Evolutionary conservation across 2,797 vertebrate species (phyloP).

Genomic region (Galagoides demidoff): DNA sequence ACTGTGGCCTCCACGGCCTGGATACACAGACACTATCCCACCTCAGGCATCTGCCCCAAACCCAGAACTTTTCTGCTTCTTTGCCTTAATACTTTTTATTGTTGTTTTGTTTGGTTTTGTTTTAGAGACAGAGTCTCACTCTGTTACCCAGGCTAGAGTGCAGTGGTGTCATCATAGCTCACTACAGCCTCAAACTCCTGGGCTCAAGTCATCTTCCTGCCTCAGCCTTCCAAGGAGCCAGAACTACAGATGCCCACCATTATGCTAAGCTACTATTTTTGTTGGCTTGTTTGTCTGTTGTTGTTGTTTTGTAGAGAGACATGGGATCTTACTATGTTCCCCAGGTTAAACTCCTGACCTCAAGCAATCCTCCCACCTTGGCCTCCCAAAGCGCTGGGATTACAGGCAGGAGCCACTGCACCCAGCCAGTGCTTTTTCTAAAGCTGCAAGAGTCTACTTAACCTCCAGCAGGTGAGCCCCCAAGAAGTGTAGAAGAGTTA

Average conservation of each 20-base stretch:
- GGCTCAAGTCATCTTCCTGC: neutral
- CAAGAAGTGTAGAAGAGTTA: rapidly evolving
- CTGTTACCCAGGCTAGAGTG: neutral
- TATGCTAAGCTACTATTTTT: neutral
- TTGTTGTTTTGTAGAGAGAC: neutral
- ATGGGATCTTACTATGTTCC: neutral
- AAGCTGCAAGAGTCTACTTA: neutral
- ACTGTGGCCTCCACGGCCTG: neutral
- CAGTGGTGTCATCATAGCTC: neutral
- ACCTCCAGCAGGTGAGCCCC: neutral
- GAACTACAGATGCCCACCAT: neutral
- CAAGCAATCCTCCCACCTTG: neutral
- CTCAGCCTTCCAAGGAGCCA: neutral
- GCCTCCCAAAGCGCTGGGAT: neutral
- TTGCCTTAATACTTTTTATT: neutral
- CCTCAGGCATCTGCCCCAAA: neutral
- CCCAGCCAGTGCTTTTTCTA: neutral
- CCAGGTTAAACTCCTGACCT: neutral
- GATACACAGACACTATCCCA: neutral
- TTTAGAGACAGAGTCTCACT: neutral
- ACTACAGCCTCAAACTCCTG: neutral
- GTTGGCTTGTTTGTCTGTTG: neutral
- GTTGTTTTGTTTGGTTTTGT: neutral
- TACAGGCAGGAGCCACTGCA: neutral
- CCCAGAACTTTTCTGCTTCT: neutral